phyloP scores from a whole-genome alignment of 2,888 invertebrate genomes.

The Idaea dimidiata region DNA sequence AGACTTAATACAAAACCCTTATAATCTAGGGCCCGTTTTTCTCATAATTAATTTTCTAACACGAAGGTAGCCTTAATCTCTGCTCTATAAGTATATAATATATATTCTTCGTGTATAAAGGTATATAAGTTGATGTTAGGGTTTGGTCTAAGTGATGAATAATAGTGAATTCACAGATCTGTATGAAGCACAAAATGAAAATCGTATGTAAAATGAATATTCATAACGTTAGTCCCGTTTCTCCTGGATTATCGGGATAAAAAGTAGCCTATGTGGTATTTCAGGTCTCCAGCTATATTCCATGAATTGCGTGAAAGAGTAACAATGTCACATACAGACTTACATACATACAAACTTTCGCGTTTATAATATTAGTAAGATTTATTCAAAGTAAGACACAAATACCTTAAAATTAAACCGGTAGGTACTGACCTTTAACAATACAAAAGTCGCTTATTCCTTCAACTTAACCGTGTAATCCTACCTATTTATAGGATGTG shows the following conservation, averaged over 20 bases:
- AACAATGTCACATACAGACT: too few relatives aligned
- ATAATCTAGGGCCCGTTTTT: conserved; percentile 65
- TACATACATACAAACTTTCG: too few relatives aligned
- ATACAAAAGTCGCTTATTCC: conserved; percentile 7
- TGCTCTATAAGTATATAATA: conserved; percentile 21
- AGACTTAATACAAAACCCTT: conserved; percentile 40
- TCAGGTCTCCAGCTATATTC: too few relatives aligned
- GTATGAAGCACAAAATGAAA: conserved; percentile 9
- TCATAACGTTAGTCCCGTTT: too few relatives aligned
- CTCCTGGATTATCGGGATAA: too few relatives aligned
- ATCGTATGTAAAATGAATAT: not conserved
- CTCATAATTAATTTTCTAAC: conserved; percentile 71
- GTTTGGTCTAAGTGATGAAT: not conserved
- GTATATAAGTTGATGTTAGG: not conserved
- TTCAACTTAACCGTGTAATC: conserved; percentile 19
- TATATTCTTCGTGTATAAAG: conserved; percentile 22
- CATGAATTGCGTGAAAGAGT: too few relatives aligned
- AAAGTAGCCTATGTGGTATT: too few relatives aligned
- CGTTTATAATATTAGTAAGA: too few relatives aligned
- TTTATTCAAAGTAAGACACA: too few relatives aligned
- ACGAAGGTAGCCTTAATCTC: conserved; percentile 58
- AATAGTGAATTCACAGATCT: too few relatives aligned
- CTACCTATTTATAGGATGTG: conserved; percentile 51
- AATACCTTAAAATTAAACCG: too few relatives aligned
- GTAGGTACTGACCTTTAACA: too few relatives aligned